Conservation (phyloP, 2,797 vertebrate genomes). For the Miichthys miiuy region DNA sequence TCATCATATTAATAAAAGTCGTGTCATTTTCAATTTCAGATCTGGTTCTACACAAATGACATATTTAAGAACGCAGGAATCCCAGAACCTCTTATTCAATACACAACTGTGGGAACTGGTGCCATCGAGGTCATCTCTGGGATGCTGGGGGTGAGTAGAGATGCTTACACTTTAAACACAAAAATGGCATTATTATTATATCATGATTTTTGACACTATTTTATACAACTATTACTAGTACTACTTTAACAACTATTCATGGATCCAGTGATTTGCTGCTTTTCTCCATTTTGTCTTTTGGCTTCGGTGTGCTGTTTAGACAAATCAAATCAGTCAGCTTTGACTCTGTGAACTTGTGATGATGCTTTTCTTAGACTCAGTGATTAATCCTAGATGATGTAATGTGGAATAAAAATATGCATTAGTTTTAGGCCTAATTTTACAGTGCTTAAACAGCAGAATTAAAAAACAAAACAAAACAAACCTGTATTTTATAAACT, state of each 20-base stretch:
- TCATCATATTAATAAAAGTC: conserved; percentile 18
- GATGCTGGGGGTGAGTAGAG: conserved; percentile 88
- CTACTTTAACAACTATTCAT: neutral
- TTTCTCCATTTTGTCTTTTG: neutral
- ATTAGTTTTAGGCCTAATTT: no score
- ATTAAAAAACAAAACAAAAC: no score
- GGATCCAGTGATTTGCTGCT: neutral
- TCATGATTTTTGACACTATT: neutral
- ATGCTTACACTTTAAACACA: neutral
- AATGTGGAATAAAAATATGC: no score
- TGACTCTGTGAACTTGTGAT: no score
- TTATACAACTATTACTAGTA: neutral
- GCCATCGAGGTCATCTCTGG: conserved; percentile 90
- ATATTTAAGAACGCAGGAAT: conserved; percentile 92
- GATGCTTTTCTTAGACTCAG: no score
- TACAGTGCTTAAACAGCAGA: no score
- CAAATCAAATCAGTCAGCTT: no score
- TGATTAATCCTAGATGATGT: no score
- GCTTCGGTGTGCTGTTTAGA: no score
- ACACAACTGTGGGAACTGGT: conserved; percentile 91
- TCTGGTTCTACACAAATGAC: conserved; percentile 95
- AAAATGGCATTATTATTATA: neutral
- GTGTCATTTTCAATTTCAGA: conserved; percentile 81
- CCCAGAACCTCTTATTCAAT: conserved; percentile 86
- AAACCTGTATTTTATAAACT: no score